These are phyloP conservation scores for Tenthredo mesomela DNA, from an alignment of 2,888 invertebrate genomes.

Conservation along the genomic window DNA sequence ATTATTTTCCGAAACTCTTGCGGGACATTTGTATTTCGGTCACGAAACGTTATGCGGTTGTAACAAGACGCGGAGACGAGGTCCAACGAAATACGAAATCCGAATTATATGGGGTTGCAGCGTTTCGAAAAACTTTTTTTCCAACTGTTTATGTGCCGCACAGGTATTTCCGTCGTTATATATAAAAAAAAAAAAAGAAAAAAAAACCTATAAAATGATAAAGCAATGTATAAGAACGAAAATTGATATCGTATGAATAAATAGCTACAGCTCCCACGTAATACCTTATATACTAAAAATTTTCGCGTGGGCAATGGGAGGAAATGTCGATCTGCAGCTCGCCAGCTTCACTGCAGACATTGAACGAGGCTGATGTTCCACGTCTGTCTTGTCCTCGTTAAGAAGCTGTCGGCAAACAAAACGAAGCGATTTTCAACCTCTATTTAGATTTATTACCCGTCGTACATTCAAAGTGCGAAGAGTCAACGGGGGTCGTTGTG, in stretches of 20 bases:
- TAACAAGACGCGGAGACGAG: background rate
- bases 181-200: background rate
- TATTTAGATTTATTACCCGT: conserved; percentile 44
- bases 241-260: background rate
- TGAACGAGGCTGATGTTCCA: background rate
- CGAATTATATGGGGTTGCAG: conserved; percentile 61
- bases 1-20: conserved; percentile 47
- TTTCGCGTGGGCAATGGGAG: conserved; percentile 38
- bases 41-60: conserved; percentile 40
- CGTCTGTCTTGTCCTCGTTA: conserved; percentile 5
- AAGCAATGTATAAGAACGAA: background rate
- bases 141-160: background rate
- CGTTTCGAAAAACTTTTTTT: background rate
- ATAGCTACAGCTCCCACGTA: background rate
- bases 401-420: background rate
- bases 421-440: conserved; percentile 34
- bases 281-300: background rate
- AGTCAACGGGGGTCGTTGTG: background rate
- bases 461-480: background rate
- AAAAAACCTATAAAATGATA: background rate
- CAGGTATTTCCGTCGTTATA: background rate
- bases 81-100: conserved; percentile 64
- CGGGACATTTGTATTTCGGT: conserved; percentile 35
- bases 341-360: background rate
- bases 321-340: conserved; percentile 35